A percentile compares a stretch with the other conserved stretches of the same genome.
Conservation (phyloP, 1,140 invertebrate species). For the Patella vulgata region DNA sequence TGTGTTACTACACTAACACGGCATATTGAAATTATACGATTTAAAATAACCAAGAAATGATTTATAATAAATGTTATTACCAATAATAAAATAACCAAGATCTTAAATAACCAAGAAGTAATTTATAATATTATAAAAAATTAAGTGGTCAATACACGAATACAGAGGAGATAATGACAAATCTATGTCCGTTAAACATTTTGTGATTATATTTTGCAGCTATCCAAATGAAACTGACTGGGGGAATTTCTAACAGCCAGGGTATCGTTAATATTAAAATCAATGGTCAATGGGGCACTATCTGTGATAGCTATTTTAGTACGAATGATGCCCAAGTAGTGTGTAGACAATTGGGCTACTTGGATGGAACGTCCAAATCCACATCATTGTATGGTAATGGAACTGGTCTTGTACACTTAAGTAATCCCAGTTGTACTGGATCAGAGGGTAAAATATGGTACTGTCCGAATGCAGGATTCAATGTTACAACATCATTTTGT, state of each 20-base stretch:
- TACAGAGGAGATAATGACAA: too few species aligned
- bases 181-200: too few species aligned
- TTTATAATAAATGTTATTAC: too few species aligned
- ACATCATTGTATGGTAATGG: slow-evolving; percentile 36
- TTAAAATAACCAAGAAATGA: too few species aligned
- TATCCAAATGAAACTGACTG: slow-evolving; percentile 7
- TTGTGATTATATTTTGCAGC: too few species aligned
- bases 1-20: slow-evolving; percentile 16
- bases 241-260: slow-evolving; percentile 9
- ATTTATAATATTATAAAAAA: too few species aligned
- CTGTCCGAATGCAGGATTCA: slow-evolving; percentile 25
- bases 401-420: slow-evolving; percentile 45
- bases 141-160: too few species aligned
- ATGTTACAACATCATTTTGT: neutral
- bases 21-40: too few species aligned
- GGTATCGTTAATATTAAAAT: slow-evolving; percentile 46
- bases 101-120: too few species aligned
- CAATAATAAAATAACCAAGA: too few species aligned
- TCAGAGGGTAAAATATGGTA: slow-evolving; percentile 41
- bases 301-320: slow-evolving; percentile 47
- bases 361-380: slow-evolving; percentile 31
- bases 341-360: slow-evolving; percentile 41
- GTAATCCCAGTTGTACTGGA: slow-evolving; percentile 45
- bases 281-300: slow-evolving; percentile 43
- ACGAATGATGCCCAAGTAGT: slow-evolving; percentile 42